phyloP scores from a whole-genome alignment of 2,888 invertebrate genomes.

The Ligdia adustata region DNA sequence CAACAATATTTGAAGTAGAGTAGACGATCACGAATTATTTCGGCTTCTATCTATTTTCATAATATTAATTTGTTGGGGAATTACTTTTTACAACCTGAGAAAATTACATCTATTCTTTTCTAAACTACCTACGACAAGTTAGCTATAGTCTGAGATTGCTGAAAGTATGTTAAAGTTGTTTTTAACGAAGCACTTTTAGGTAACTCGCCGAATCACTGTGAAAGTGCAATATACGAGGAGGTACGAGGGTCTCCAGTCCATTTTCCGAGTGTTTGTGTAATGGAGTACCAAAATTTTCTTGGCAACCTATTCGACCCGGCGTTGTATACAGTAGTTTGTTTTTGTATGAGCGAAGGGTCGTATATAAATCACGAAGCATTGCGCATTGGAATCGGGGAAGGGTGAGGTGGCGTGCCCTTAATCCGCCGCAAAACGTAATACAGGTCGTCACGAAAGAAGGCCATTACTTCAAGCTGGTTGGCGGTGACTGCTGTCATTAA shows the following conservation, averaged over 20 bases:
- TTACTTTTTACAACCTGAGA: constrained; percentile 1
- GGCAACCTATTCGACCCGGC: constrained; percentile 14
- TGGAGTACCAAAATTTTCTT: constrained; percentile 32
- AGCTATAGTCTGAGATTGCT: constrained; percentile 9
- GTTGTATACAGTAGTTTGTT: constrained; percentile 22
- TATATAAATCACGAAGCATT: constrained; percentile 48
- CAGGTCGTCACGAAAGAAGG: constrained; percentile 60
- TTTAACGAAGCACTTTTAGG: constrained; percentile 17
- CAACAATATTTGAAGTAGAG: constrained; percentile 24
- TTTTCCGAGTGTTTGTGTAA: constrained; percentile 33
- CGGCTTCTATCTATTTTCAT: not conserved
- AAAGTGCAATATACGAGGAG: constrained; percentile 29
- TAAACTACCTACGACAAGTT: constrained; percentile 12
- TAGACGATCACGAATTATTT: constrained; percentile 10
- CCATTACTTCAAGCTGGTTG: constrained; percentile 54
- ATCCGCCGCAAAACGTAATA: constrained; percentile 56
- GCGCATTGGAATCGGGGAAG: constrained; percentile 45
- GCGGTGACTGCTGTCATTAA: constrained; percentile 58
- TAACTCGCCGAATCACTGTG: constrained; percentile 33
- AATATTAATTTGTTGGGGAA: no score
- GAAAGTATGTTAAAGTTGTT: constrained; percentile 20
- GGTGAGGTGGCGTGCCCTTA: constrained; percentile 53
- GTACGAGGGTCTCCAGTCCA: constrained; percentile 16
- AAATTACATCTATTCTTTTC: constrained; percentile 2
- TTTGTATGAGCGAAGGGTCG: constrained; percentile 32